phyloP scores from a whole-genome alignment of 2,113 vertebrate genomes.

The Pygoscelis antarcticus region DNA sequence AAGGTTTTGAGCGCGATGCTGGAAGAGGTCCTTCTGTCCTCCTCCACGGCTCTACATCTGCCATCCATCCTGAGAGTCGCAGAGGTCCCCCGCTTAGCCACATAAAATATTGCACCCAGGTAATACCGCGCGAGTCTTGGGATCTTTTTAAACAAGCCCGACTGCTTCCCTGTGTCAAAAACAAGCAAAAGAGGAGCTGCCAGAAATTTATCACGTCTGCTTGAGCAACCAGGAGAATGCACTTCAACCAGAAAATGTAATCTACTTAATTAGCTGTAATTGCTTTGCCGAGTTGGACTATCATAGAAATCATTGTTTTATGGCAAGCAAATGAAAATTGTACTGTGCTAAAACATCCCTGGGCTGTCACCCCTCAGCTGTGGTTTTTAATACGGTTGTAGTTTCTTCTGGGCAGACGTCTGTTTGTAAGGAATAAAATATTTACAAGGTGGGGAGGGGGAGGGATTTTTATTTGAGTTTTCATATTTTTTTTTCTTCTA shows the following conservation, averaged over 20 bases:
- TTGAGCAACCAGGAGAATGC: neutral
- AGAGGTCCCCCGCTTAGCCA: neutral
- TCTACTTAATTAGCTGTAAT: constrained; percentile 19
- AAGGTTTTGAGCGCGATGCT: neutral
- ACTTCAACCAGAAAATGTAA: neutral
- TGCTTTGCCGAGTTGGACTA: neutral
- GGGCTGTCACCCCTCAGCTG: neutral
- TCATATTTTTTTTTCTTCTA: neutral
- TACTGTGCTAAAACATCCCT: neutral
- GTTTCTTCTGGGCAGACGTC: neutral
- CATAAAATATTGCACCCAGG: neutral
- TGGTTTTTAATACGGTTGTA: neutral
- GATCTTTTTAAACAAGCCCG: neutral
- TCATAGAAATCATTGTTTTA: neutral
- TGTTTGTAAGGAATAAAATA: neutral
- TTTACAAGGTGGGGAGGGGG: neutral
- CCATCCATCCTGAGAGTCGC: neutral
- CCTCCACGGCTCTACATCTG: neutral
- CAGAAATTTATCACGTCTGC: neutral
- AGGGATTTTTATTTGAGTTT: neutral
- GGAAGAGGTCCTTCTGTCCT: neutral
- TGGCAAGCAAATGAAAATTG: neutral
- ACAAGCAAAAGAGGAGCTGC: neutral
- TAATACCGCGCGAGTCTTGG: neutral
- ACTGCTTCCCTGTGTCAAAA: neutral